These are phyloP conservation scores for Tineola bisselliella DNA, from an alignment of 2,888 invertebrate genomes.

Conservation along the genomic window DNA sequence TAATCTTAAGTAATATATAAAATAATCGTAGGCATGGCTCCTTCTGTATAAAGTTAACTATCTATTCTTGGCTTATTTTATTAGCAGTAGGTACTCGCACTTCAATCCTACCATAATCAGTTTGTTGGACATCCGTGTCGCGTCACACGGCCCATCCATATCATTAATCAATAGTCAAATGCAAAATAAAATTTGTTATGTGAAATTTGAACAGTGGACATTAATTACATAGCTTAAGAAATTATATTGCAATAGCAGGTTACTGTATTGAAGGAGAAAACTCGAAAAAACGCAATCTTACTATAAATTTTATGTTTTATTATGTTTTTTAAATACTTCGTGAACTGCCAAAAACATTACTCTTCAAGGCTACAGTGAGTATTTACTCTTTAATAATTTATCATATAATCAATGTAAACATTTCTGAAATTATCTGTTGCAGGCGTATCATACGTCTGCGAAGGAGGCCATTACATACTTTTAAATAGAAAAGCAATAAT, in stretches of 20 bases:
- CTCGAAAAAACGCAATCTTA: too few relatives aligned
- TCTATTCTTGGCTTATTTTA: background rate
- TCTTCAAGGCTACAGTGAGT: too few relatives aligned
- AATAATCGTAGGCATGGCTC: background rate
- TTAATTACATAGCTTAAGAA: too few relatives aligned
- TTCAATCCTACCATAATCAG: background rate
- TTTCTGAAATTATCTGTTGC: background rate
- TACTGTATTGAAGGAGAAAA: too few relatives aligned
- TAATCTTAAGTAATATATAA: background rate
- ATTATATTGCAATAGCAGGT: too few relatives aligned
- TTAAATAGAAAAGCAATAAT: slow-evolving; percentile 4
- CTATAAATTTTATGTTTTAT: too few relatives aligned
- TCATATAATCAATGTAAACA: background rate
- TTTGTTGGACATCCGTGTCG: background rate
- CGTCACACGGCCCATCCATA: background rate
- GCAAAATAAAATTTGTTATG: background rate
- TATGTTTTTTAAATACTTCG: too few relatives aligned
- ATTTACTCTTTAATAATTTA: too few relatives aligned
- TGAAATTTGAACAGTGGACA: too few relatives aligned
- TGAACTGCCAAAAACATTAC: too few relatives aligned
- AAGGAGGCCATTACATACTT: background rate
- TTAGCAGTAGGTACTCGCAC: background rate
- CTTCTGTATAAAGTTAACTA: background rate
- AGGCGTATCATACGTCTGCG: background rate
- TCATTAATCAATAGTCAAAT: background rate